phyloP scores from a whole-genome alignment of 1,140 invertebrate genomes.

The Caenorhabditis latens region DNA sequence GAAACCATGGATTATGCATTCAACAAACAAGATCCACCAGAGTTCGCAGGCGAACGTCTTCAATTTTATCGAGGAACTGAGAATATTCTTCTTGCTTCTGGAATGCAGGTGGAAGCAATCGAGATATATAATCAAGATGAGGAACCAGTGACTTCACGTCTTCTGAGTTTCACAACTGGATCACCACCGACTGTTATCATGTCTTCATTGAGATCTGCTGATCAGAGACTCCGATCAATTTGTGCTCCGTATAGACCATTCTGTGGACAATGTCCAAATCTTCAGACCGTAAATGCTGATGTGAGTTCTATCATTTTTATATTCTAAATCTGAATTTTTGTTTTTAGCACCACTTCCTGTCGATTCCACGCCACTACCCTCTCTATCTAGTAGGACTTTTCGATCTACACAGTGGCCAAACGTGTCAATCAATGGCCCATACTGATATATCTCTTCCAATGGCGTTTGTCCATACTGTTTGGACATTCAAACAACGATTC shows the following conservation, averaged over 20 bases:
- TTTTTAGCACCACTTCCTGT: conserved; percentile 69
- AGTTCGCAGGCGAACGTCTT: conserved; percentile 57
- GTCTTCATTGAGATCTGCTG: conserved; percentile 59
- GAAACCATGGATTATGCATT: conserved; percentile 63
- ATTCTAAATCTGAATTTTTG: not conserved
- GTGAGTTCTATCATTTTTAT: not conserved
- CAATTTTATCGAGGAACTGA: conserved; percentile 58
- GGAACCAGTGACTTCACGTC: conserved; percentile 50
- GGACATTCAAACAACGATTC: conserved; percentile 71
- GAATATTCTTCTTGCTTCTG: conserved; percentile 51
- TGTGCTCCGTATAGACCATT: conserved; percentile 72
- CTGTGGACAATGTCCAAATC: conserved; percentile 70
- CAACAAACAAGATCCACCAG: conserved; percentile 64
- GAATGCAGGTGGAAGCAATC: conserved; percentile 62
- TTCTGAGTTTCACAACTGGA: conserved; percentile 59
- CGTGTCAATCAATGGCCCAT: conserved; percentile 68
- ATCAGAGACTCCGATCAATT: conserved; percentile 69
- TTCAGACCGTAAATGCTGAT: conserved; percentile 60
- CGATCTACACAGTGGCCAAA: conserved; percentile 72
- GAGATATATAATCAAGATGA: conserved; percentile 42
- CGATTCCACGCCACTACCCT: conserved; percentile 72
- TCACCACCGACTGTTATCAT: conserved; percentile 60
- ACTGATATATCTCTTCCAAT: conserved; percentile 71
- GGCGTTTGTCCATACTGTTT: conserved; percentile 73
- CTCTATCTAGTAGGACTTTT: conserved; percentile 74